Base-by-base conservation (phyloP, 2,113 vertebrate genomes). In the Microcebus ravelobensis region DNA sequence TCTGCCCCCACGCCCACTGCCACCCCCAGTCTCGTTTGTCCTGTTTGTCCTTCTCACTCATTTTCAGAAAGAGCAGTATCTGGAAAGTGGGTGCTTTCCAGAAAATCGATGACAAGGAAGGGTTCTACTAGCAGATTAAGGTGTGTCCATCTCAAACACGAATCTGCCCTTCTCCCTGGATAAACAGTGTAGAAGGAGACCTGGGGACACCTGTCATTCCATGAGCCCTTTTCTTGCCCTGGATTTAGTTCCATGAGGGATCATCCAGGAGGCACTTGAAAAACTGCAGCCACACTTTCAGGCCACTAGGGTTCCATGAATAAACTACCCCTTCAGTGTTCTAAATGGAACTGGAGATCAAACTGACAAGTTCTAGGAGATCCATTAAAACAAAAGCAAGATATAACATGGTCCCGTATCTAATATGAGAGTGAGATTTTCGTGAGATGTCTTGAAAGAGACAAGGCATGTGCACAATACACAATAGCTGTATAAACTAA, bases 391-490 rank as follows among this genome's bases (percentile, higher is more conserved):
- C 57, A 65, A 55, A 27, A 86, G 76, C 81, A 63, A 36, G 18
- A 76, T 12, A 12, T n/a, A 63, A 79, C 21, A 12, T 63, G 61
- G 85, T n/a, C 87, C 31, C 39, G 39, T 25, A n/a, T 7, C 70
- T 87, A 67, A 73, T 63, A 71, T 0, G 9, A 85, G 34, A 71
- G 45, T 52, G 70, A 87, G 76, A 85, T 93, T 93, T 96, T 87
- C 74, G 71, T 25, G 63, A 67, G 76, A 14, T 63, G 11, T 15
- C 52, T 87, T 36, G 29, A 36, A 96, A 89, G 81, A 84, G 82
- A 90, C 92, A 91, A 85, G n/a, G 5, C 52, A 42, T 59, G 57
- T 96, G 17, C 59, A 77, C 89, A 87, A 87, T 61, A 50, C 17
- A 87, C 82, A 83, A 25, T n/a, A n/a, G 61, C 57, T 67, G 67